Base-by-base conservation (phyloP, 2,113 vertebrate species). In the Pachycephala philippinensis region DNA sequence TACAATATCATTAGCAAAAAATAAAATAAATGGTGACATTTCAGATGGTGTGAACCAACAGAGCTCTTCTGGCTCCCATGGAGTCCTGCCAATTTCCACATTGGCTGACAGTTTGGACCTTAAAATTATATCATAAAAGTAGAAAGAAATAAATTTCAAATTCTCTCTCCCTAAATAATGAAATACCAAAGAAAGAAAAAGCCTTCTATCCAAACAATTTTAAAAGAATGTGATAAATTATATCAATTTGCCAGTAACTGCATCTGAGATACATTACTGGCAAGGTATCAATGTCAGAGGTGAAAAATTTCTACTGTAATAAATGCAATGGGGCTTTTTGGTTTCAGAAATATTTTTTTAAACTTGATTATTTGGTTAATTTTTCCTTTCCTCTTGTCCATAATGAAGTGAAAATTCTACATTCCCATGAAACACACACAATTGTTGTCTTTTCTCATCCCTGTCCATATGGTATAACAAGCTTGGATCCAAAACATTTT, bases 81-180 rank as follows among this genome's bases (percentile, higher is more conserved):
- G 86, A 87, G n/a, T 88, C 84, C 74, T 92, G 85, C 90, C 95
- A 93, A 33, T 65, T 96, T 90, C 76, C 52, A 92, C 76, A 69
- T 3, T 75, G 69, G 52, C 72, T 90, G 52, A 84, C 59, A 94
- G 57, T 90, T 59, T 76, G 26, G 49, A 84, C 45, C 19, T 70
- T 53, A 89, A 86, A 81, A 13, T 14, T 89, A 5, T 9, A 50
- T 40, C 23, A 74, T 47, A 60, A 77, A 90, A 83, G 57, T 39
- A 81, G 40, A 91, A 88, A 81, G 23, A 80, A 94, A 88, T 47
- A 90, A 72, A 84, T 85, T 90, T 76, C 53, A 84, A 95, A 78
- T 89, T 75, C 18, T 70, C 22, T 76, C 56, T 71, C 31, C 16
- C 47, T 72, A 68, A 92, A 60, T 59, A 80, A 60, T 39, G 21